Base-by-base conservation (phyloP, 2,113 vertebrate genomes). In the Shinisaurus crocodilurus region DNA sequence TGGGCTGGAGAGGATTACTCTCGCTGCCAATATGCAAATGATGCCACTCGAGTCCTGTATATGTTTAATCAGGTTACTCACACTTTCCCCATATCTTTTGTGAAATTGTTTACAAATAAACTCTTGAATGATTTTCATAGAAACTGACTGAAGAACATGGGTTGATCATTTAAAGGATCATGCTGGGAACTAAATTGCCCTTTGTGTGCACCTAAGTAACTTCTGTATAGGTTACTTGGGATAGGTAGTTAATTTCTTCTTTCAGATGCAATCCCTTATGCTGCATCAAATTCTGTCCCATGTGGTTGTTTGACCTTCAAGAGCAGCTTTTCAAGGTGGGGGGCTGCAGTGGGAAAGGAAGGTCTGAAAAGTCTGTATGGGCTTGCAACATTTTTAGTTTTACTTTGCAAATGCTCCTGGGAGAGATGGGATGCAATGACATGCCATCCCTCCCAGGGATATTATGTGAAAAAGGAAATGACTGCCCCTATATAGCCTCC, bases 1-100 rank as follows among this genome's bases (percentile, higher is more conserved):
- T 99, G 99, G 99, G 97, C 98, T 0, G 98, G 99, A 1, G 99
- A 99, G 6, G 98, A 99, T 93, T 99, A 99, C 93, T 98, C 98
- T 60, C 97, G 96, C 70, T 99, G 99, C 96, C 98, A 99, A 63
- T 99, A 99, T 96, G 98, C 98, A 83, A 99, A 99, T 40, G 99
- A 99, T 86, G 98, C 98, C 92, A 99, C 99, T 2, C 95, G 99
- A 79, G 98, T 99, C 90, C 98, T 99, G 20, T 98, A 98, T 83
- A 98, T 99, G 97, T 99, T 99, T 93, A 99, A 99, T 96, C 99
- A 99, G 99, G 99, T 99, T 97, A 96, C 50, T 75, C 40, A 29
- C 72, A 29, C 32, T 20, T 74, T 69, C 37, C 7, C 89, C 90
- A 82, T 89, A 2, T 0, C 10, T 79, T 82, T n/a, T 69, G n/a